These are phyloP conservation scores for Cygnus atratus DNA, from an alignment of 2,113 vertebrate species.

Conservation along the genomic window DNA sequence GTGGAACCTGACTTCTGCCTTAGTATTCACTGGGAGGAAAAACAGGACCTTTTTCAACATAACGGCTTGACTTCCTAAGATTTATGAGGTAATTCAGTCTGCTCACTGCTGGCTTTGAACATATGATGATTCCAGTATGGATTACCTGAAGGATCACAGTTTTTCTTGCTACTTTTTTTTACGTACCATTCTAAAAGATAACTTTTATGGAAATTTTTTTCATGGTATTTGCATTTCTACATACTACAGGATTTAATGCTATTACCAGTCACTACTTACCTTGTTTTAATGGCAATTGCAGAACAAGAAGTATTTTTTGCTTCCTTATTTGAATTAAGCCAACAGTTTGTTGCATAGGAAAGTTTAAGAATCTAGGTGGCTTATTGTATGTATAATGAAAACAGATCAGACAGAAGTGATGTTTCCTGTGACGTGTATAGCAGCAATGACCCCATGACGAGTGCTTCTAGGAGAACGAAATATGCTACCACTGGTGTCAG, in stretches of 20 bases:
- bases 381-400: not conserved
- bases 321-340: not conserved
- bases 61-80: not conserved
- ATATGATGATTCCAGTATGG: not conserved
- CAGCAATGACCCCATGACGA: not conserved
- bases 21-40: constrained; percentile 84
- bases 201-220: not conserved
- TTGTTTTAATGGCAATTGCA: not conserved
- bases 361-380: not conserved
- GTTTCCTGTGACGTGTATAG: not conserved
- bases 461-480: not conserved
- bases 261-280: not conserved
- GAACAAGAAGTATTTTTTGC: not conserved
- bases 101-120: not conserved
- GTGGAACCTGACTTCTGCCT: constrained; percentile 93
- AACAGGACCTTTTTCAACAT: not conserved
- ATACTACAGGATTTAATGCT: not conserved
- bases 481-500: fast-evolving
- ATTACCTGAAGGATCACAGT: not conserved
- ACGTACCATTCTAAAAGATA: not conserved
- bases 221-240: not conserved
- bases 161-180: not conserved
- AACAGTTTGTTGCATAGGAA: not conserved
- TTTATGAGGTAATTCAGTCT: not conserved
- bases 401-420: not conserved